Percentiles rank a stretch among this genome's conserved stretches.
These are phyloP conservation scores for Arremon brunneinucha DNA, from an alignment of 2,797 vertebrate species.

Conservation along the genomic window DNA sequence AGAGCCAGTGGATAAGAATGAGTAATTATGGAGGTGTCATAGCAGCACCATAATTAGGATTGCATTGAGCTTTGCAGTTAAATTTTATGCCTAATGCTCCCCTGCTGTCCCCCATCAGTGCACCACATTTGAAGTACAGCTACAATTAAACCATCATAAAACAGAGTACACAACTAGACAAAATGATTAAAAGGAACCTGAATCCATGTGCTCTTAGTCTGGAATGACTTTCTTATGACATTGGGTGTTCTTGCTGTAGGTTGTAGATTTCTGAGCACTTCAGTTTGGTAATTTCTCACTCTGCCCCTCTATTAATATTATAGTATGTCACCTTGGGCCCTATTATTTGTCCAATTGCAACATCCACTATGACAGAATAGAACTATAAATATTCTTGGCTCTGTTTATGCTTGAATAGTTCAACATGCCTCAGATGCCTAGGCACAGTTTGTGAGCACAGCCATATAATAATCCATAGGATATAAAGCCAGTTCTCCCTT, in stretches of 20 bases:
- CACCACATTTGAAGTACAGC: conserved; percentile 52
- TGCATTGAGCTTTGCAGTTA: conserved; percentile 65
- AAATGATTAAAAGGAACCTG: conserved; percentile 56
- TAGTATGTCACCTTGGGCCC: conserved; percentile 63
- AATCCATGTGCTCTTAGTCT: conserved; percentile 6
- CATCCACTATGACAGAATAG: conserved; percentile 50
- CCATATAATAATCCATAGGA: conserved; percentile 36
- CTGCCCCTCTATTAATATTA: conserved; percentile 60
- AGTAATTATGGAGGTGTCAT: conserved; percentile 70
- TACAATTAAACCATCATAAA: conserved; percentile 68
- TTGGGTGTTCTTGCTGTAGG: conserved; percentile 59
- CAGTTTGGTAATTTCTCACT: conserved; percentile 40
- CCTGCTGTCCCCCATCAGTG: conserved; percentile 63
- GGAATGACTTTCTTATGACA: conserved; percentile 62
- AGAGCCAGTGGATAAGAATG: conserved; percentile 58
- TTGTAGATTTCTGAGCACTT: conserved; percentile 28
- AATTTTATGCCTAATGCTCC: conserved; percentile 65
- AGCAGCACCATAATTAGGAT: conserved; percentile 65
- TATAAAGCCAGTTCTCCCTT: conserved; percentile 33
- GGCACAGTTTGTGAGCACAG: conserved; percentile 30
- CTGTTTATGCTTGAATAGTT: conserved; percentile 58
- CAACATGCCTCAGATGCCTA: conserved; percentile 30
- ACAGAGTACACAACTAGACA: conserved; percentile 44
- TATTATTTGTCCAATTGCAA: conserved; percentile 57
- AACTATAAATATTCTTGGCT: conserved; percentile 69